Evolutionary conservation across 2,113 vertebrate genomes (phyloP).

Genomic region (Neogale vison): DNA sequence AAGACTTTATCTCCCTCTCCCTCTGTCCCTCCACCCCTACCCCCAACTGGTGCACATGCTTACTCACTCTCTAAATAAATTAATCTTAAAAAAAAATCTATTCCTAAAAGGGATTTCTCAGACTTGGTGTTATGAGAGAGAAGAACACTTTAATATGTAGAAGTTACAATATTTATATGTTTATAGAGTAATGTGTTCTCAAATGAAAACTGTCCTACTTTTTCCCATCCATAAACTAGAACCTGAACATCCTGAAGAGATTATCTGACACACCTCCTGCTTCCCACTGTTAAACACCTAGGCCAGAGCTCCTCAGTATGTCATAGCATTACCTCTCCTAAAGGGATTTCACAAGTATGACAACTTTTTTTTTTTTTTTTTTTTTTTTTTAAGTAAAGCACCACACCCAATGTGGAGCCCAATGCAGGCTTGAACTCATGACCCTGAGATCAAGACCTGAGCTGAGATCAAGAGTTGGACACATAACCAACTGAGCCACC

Average conservation of each 20-base stretch:
- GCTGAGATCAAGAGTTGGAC: not conserved
- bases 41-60: not conserved
- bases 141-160: not conserved
- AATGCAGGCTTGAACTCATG: not conserved
- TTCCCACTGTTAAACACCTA: not conserved
- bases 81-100: not conserved
- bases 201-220: not conserved
- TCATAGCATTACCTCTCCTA: not conserved
- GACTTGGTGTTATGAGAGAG: not conserved
- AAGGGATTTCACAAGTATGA: not conserved
- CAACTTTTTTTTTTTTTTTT: not conserved
- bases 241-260: not conserved
- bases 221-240: not conserved
- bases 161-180: not conserved
- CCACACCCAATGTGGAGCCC: not conserved
- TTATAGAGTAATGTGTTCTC: not conserved
- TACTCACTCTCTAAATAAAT: not conserved
- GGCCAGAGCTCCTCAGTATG: not conserved
- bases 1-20: not conserved
- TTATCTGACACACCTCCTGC: not conserved
- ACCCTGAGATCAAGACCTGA: not conserved
- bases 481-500: not conserved
- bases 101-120: constrained; percentile 6
- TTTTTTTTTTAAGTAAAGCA: not conserved
- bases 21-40: not conserved